Percentiles rank a stretch among this genome's conserved stretches.
Conservation (phyloP, 2,888 invertebrate genomes). For the Parapristionchus giblindavisi region DNA sequence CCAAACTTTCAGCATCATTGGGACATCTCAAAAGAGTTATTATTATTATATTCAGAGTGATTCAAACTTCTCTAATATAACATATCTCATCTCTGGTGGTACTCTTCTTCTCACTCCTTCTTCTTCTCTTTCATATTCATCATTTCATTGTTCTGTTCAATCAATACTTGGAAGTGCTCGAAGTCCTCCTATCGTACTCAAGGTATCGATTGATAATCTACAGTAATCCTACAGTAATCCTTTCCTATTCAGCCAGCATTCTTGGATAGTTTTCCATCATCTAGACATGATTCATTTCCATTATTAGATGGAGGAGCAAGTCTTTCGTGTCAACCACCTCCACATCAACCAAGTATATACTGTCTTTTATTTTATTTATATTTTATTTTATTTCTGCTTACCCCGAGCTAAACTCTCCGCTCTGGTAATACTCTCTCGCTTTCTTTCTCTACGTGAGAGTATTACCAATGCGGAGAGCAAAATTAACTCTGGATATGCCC, state of each 20-base stretch:
- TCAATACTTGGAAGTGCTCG: constrained; percentile 49
- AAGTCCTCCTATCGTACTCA: constrained; percentile 33
- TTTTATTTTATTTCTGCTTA: too few relatives aligned
- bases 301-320: constrained; percentile 59
- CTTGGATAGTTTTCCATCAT: constrained; percentile 51
- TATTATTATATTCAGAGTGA: constrained; percentile 18
- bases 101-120: constrained; percentile 53
- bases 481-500: too few relatives aligned
- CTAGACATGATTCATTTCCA: constrained; percentile 60
- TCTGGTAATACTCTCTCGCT: too few relatives aligned
- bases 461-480: too few relatives aligned
- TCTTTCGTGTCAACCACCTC: constrained; percentile 63
- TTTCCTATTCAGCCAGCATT: constrained; percentile 47
- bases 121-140: constrained; percentile 48
- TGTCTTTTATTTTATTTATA: too few relatives aligned
- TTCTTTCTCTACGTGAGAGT: too few relatives aligned
- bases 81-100: constrained; percentile 53
- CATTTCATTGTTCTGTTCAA: constrained; percentile 53
- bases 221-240: neutral
- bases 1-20: too few relatives aligned
- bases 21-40: too few relatives aligned
- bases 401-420: too few relatives aligned
- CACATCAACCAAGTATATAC: constrained; percentile 67
- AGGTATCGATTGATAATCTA: neutral
- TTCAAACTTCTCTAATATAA: constrained; percentile 3